A percentile compares a stretch with the other conserved stretches of the same genome.
phyloP scores from a whole-genome alignment of 1,140 invertebrate genomes.

The Adoxophyes honmai region DNA sequence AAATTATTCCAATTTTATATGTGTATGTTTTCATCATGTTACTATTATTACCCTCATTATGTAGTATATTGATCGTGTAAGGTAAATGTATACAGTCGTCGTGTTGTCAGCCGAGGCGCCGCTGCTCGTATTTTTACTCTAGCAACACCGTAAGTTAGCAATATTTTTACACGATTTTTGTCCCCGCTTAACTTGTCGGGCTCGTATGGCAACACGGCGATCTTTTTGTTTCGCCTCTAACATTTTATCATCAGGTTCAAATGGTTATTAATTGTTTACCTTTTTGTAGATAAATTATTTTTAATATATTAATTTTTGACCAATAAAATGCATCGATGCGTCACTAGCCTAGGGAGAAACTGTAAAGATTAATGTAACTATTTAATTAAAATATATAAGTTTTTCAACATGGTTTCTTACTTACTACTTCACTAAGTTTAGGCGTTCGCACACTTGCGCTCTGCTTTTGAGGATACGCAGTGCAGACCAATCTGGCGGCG shows the following conservation, averaged over 20 bases:
- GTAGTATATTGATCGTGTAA: constrained; percentile 24
- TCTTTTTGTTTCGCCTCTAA: constrained; percentile 20
- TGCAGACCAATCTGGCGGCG: no score
- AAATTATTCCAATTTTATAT: constrained; percentile 52
- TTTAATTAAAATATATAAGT: constrained; percentile 76
- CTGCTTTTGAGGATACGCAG: no score
- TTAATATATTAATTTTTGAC: constrained; percentile 71
- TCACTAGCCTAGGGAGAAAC: constrained; percentile 69
- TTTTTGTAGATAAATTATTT: constrained; percentile 73
- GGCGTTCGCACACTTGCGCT: no score
- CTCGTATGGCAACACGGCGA: constrained; percentile 15
- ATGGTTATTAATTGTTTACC: constrained; percentile 64
- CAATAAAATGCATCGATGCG: constrained; percentile 70
- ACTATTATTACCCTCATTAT: constrained; percentile 3
- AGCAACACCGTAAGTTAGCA: constrained; percentile 4
- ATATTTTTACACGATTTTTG: constrained; percentile 9
- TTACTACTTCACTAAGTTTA: no score
- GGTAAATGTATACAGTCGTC: constrained; percentile 18
- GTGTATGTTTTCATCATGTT: constrained; percentile 18
- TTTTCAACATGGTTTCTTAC: constrained; percentile 49
- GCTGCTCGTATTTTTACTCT: constrained; percentile 1
- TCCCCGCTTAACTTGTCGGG: not conserved
- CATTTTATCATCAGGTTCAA: constrained; percentile 38
- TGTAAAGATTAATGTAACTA: constrained; percentile 76
- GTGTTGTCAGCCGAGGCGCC: constrained; percentile 24